These are phyloP conservation scores for Rissa tridactyla DNA, from an alignment of 2,113 vertebrate genomes.

Conservation along the genomic window DNA sequence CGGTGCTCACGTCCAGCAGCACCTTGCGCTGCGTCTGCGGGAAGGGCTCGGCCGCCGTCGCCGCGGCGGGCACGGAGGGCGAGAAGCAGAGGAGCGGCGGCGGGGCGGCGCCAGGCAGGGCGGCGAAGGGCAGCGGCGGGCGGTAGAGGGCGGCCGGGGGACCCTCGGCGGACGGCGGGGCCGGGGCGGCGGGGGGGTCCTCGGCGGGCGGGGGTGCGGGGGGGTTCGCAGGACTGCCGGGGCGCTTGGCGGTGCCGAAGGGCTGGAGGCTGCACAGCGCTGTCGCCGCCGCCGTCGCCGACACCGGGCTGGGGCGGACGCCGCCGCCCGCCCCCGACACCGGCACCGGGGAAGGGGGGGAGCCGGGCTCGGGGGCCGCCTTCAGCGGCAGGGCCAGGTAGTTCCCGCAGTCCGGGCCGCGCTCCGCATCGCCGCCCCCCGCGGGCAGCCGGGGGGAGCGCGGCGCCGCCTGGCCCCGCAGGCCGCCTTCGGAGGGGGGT, in stretches of 20 bases:
- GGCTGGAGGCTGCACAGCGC: constrained; percentile 68
- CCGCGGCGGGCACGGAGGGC: constrained; percentile 59
- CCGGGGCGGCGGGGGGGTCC: constrained; percentile 38
- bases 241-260: constrained; percentile 19
- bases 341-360: not conserved
- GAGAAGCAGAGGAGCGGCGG: constrained; percentile 62
- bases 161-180: constrained; percentile 37
- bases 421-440: constrained; percentile 8
- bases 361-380: not conserved
- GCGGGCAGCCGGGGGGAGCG: not conserved
- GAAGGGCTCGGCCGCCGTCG: constrained; percentile 47
- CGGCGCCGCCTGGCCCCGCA: not conserved
- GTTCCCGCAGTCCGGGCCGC: constrained; percentile 75
- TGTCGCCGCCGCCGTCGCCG: not conserved
- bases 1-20: constrained; percentile 92
- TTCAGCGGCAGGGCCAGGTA: constrained; percentile 86
- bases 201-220: constrained; percentile 5
- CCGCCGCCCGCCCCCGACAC: not conserved
- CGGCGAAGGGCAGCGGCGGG: not conserved
- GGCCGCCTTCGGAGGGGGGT: not conserved
- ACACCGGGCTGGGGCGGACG: not conserved
- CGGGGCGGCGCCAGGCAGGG: constrained; percentile 54
- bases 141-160: constrained; percentile 25
- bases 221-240: constrained; percentile 56
- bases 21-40: constrained; percentile 88